Evolutionary conservation across 2,113 vertebrate genomes (phyloP).

Genomic region (Podocnemis expansa): DNA sequence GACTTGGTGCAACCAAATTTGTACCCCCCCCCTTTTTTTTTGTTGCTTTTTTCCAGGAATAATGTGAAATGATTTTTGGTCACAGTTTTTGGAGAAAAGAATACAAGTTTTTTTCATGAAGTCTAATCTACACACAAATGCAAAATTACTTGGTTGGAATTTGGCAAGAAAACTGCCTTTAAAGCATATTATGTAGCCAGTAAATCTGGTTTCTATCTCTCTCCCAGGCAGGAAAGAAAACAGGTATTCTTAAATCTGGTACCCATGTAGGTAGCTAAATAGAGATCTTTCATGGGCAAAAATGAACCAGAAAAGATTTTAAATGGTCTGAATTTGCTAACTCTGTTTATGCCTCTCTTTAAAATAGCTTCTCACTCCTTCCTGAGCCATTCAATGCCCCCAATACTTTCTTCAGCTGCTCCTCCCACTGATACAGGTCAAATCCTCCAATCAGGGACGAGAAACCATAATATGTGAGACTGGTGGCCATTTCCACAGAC

Average conservation of each 20-base stretch:
- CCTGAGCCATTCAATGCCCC: not conserved
- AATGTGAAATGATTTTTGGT: not conserved
- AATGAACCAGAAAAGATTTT: not conserved
- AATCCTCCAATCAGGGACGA: fast-evolving
- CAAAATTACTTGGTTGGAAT: not conserved
- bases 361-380: fast-evolving
- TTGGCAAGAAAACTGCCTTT: not conserved
- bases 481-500: fast-evolving
- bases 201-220: not conserved
- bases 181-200: not conserved
- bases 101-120: not conserved
- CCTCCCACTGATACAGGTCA: not conserved
- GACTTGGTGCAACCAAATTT: not conserved
- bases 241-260: not conserved
- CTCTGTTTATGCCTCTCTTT: not conserved
- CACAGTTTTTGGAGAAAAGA: not conserved
- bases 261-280: not conserved
- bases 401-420: not conserved
- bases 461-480: not conserved
- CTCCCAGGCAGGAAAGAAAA: not conserved
- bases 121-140: fast-evolving
- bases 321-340: not conserved
- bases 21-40: not conserved
- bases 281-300: not conserved
- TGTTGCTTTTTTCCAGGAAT: not conserved